These are phyloP conservation scores for Whitmania pigra DNA, from an alignment of 1,140 invertebrate genomes.

Conservation along the genomic window DNA sequence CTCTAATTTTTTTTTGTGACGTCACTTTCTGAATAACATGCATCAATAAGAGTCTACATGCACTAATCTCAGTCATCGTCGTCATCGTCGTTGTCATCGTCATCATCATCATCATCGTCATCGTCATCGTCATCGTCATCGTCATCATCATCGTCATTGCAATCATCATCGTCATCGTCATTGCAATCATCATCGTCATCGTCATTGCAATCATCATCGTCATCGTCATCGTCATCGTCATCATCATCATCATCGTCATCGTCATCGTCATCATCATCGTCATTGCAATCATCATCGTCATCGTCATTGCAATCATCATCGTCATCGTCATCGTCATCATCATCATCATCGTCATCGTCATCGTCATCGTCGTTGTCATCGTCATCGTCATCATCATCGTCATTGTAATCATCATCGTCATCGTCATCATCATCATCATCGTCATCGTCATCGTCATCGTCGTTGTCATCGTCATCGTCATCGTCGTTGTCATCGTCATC, in stretches of 20 bases:
- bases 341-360: constrained; percentile 1
- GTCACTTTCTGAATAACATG: no score
- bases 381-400: background rate
- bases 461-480: no score
- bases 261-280: background rate
- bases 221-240: background rate
- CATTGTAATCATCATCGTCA: background rate
- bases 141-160: background rate
- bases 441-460: no score
- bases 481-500: background rate
- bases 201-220: background rate
- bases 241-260: constrained; percentile 1
- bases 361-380: background rate
- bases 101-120: background rate
- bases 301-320: background rate
- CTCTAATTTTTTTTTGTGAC: no score
- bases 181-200: background rate
- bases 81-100: background rate
- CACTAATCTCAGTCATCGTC: background rate
- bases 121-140: constrained; percentile 4
- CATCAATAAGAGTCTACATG: no score
- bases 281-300: background rate
- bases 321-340: constrained; percentile 2
- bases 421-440: background rate
- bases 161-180: constrained; percentile 1